Evolutionary conservation across 1,140 invertebrate species (phyloP).

Genomic region (Pantala flavescens): DNA sequence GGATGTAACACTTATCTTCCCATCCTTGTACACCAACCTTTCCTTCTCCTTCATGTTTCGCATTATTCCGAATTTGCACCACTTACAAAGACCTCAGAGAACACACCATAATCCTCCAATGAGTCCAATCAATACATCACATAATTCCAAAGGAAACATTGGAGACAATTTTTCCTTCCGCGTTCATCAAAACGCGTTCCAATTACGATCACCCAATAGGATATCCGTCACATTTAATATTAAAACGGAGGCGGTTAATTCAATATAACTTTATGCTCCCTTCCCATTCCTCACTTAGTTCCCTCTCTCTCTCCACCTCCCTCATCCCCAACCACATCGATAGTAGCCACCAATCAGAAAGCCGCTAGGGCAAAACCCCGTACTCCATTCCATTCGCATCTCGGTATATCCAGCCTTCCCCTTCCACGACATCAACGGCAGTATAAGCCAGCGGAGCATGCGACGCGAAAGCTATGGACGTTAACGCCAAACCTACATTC

Average conservation of each 20-base stretch:
- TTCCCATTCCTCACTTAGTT: not conserved
- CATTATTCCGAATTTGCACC: too few species aligned
- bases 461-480: not conserved
- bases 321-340: not conserved
- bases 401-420: not conserved
- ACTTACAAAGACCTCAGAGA: too few species aligned
- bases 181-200: too few species aligned
- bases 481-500: slow-evolving; percentile 6
- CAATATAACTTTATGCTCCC: not conserved
- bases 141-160: too few species aligned
- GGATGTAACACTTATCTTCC: too few species aligned
- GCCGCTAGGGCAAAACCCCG: slow-evolving; percentile 1
- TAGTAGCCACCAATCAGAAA: not conserved
- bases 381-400: slow-evolving; percentile 5
- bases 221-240: too few species aligned
- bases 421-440: not conserved
- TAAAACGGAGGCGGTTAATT: not conserved
- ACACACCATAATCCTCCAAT: too few species aligned
- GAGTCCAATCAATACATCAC: too few species aligned
- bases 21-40: too few species aligned
- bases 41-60: too few species aligned
- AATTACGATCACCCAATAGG: too few species aligned
- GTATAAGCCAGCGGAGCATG: not conserved
- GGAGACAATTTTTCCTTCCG: too few species aligned
- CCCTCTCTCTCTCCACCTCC: not conserved